Percentiles rank a stretch among this genome's conserved stretches.
These are phyloP conservation scores for Drosophila albomicans DNA, from an alignment of 1,140 invertebrate genomes.

Conservation along the genomic window DNA sequence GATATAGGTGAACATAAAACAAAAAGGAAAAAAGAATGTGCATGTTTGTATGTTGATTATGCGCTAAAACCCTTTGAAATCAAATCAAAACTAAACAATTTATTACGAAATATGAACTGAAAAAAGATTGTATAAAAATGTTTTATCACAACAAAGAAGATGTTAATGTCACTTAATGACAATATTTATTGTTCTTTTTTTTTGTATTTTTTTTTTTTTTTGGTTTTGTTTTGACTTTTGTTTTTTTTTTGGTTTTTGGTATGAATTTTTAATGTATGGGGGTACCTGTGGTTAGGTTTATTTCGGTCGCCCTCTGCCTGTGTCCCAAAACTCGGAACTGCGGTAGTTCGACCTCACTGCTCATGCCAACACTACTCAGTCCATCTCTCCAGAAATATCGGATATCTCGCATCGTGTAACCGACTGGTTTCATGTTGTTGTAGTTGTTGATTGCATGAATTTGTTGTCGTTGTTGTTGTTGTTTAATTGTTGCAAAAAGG, in stretches of 20 bases:
- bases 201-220: slow-evolving; percentile 47
- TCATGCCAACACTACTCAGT: slow-evolving; percentile 94
- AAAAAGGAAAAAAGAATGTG: slow-evolving; percentile 45
- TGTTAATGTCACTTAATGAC: slow-evolving; percentile 60
- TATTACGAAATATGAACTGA: slow-evolving; percentile 62
- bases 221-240: slow-evolving; percentile 48
- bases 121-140: slow-evolving; percentile 60
- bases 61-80: slow-evolving; percentile 54
- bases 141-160: slow-evolving; percentile 65
- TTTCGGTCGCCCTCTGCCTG: slow-evolving; percentile 95
- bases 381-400: slow-evolving; percentile 97
- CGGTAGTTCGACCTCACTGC: slow-evolving; percentile 95
- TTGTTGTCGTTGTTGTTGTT: slow-evolving; percentile 56
- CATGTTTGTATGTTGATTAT: slow-evolving; percentile 44
- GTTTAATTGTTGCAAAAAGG: slow-evolving; percentile 67
- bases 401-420: slow-evolving; percentile 99
- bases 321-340: slow-evolving; percentile 98
- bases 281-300: slow-evolving; percentile 97
- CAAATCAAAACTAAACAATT: slow-evolving; percentile 24
- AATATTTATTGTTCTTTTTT: slow-evolving; percentile 54
- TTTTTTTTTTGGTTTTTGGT: slow-evolving; percentile 51
- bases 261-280: slow-evolving; percentile 84
- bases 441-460: slow-evolving; percentile 37
- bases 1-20: slow-evolving; percentile 65
- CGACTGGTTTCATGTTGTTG: slow-evolving; percentile 88